Conservation (phyloP, 2,888 invertebrate genomes). For the Orchesellides sinensis region DNA sequence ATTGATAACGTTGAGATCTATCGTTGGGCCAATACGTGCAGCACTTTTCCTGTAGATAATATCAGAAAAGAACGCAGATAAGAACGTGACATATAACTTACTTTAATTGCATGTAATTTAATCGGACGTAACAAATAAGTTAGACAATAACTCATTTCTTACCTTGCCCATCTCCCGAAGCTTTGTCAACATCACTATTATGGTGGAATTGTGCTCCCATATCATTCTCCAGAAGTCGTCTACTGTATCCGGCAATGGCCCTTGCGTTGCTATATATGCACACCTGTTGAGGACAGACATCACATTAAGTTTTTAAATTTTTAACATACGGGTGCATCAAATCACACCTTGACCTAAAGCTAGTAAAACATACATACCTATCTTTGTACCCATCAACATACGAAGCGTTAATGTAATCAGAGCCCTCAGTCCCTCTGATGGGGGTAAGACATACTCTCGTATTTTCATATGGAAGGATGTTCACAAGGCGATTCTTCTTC, state of each 20-base stretch:
- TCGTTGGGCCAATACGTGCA: constrained; percentile 99
- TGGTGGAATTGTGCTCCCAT: constrained; percentile 99
- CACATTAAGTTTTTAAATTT: no score
- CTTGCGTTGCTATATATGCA: constrained; percentile 93
- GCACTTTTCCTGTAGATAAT: constrained; percentile 91
- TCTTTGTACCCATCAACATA: constrained; percentile 95
- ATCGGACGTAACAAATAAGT: background rate
- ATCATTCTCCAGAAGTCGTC: constrained; percentile 99
- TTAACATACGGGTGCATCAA: no score
- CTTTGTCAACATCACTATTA: constrained; percentile 99
- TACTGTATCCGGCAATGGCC: constrained; percentile 96
- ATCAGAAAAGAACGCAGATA: background rate
- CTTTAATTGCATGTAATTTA: no score
- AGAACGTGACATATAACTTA: no score
- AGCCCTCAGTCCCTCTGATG: constrained; percentile 92
- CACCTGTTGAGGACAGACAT: constrained; percentile 86
- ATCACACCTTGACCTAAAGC: no score
- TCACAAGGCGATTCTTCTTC: constrained; percentile 98
- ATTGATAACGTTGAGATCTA: constrained; percentile 96
- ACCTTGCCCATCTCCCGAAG: constrained; percentile 98
- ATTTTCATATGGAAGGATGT: constrained; percentile 98
- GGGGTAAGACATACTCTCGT: constrained; percentile 95
- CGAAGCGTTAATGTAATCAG: constrained; percentile 99
- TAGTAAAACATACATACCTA: constrained; percentile 69
- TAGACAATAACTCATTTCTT: constrained; percentile 77